Evolutionary conservation across 2,888 invertebrate species (phyloP).

Genomic region (Chrysotoxum bicinctum): DNA sequence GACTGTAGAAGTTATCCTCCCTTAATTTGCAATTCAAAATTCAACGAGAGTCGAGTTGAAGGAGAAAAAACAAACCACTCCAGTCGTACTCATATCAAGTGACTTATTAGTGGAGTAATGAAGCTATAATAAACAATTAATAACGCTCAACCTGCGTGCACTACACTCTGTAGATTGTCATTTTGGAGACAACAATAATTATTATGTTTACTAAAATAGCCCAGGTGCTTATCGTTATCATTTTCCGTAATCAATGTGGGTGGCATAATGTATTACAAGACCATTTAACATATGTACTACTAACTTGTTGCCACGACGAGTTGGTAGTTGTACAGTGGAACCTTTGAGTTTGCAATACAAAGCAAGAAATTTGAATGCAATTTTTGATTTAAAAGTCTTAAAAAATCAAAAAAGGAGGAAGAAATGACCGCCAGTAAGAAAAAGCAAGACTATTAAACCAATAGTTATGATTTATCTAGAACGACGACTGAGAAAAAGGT

Average conservation of each 20-base stretch:
- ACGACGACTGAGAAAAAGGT: no score
- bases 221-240: conserved; percentile 66
- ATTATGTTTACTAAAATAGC: conserved; percentile 61
- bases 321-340: not conserved
- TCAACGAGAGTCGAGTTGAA: not conserved
- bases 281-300: not conserved
- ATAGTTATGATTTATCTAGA: no score
- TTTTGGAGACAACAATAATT: conserved; percentile 50
- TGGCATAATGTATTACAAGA: conserved; percentile 15
- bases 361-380: no score
- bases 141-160: conserved; percentile 56
- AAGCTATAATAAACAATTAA: conserved; percentile 70
- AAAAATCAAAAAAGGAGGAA: no score
- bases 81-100: conserved; percentile 42
- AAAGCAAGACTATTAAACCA: no score
- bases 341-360: not conserved
- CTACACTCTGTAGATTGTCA: conserved; percentile 49
- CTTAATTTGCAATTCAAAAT: conserved; percentile 54
- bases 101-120: conserved; percentile 63
- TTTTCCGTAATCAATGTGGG: conserved; percentile 43
- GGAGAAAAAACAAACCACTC: conserved; percentile 65
- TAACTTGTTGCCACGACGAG: conserved; percentile 49
- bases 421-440: no score
- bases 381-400: no score
- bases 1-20: not conserved